Base-by-base conservation (phyloP, 1,140 invertebrate genomes). In the Papilio machaon region DNA sequence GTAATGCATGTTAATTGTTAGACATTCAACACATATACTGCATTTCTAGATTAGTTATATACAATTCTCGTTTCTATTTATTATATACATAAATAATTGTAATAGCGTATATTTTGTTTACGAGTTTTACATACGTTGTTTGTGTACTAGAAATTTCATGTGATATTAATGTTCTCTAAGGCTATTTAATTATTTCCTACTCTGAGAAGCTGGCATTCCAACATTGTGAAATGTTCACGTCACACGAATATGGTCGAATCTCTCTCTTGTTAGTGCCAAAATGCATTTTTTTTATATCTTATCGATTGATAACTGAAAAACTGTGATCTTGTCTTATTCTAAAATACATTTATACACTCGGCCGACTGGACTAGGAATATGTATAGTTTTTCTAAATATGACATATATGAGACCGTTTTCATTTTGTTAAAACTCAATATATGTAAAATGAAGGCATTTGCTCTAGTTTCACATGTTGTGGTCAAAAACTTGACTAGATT, bases 31-130 rank as follows among this genome's bases (percentile, higher is more conserved):
- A 90, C 86, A 30, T 90, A 86, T 92, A 90, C 92, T 94, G 92
- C 93, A 94, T 94, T 94, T 94, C 89, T 94, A 94, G 91, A 90
- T 89, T 91, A 92, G 89, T 91, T 92, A 89, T 93, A 93, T 93
- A 93, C 90, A 91, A 87, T 91, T 92, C 88, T 90, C 87, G 89
- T 93, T 91, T 94, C 89, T 92, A 91, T 92, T 93, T 94, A 92
- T 90, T 92, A 89, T 90, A 90, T 90, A 90, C 88, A 88, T 91
- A 88, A 87, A 90, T 89, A 89, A 91, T 91, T 92, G 88, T 89
- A 87, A 90, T 92, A 86, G 88, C 87, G 89, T 92, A 89, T 92
- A 93, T 91, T 90, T 92, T 92, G 88, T 92, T 91, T 92, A 93
- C 86, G 89, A 86, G 84, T 90, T 93, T 91, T 92, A 90, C 87